phyloP scores from a whole-genome alignment of 2,888 invertebrate species.

The Ennomos fuscantarius region DNA sequence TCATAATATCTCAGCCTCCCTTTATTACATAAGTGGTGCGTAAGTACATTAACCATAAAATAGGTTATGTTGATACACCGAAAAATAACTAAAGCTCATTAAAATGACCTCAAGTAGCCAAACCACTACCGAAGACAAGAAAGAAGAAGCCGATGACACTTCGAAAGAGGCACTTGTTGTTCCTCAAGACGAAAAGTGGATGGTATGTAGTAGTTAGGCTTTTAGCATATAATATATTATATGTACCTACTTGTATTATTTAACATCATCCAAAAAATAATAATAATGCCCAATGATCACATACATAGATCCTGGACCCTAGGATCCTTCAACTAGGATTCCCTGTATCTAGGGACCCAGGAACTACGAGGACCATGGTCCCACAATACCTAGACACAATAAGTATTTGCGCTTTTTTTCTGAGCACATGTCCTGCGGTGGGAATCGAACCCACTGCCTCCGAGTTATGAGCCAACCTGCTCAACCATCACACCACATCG shows the following conservation, averaged over 20 bases:
- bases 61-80: slow-evolving; percentile 18
- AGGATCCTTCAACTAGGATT: no score
- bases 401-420: no score
- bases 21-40: slow-evolving; percentile 15
- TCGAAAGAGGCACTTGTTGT: slow-evolving; percentile 32
- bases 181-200: slow-evolving; percentile 62
- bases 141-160: slow-evolving; percentile 34
- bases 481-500: no score
- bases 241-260: not conserved
- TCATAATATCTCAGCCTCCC: not conserved
- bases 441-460: no score
- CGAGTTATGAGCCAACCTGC: no score
- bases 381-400: no score
- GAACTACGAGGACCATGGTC: no score
- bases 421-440: no score
- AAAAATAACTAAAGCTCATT: not conserved
- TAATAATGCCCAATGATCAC: no score
- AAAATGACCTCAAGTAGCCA: slow-evolving; percentile 40
- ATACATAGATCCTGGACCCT: no score
- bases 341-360: no score
- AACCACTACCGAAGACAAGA: slow-evolving; percentile 28
- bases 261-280: no score
- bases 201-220: slow-evolving; percentile 48
- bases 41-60: not conserved
- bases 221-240: slow-evolving; percentile 23